These are phyloP conservation scores for Lissocephala sabroskyi DNA, from an alignment of 2,888 invertebrate species.

Conservation along the genomic window DNA sequence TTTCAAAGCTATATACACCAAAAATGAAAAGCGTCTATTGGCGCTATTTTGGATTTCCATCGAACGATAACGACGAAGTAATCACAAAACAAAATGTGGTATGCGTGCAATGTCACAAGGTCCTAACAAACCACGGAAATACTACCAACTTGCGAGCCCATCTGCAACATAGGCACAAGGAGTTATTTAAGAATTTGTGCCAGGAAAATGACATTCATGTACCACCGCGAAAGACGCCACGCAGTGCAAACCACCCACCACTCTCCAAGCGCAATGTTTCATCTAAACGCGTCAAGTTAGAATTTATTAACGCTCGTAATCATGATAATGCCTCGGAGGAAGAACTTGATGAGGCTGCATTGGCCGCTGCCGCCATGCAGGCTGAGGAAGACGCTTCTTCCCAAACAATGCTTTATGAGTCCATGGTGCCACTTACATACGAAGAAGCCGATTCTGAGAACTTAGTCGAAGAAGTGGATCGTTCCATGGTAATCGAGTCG, in stretches of 20 bases:
- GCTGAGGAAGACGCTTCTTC: slow-evolving; percentile 55
- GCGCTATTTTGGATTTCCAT: slow-evolving; percentile 72
- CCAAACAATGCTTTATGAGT: slow-evolving; percentile 62
- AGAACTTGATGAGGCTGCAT: slow-evolving; percentile 50
- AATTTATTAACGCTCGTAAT: slow-evolving; percentile 34
- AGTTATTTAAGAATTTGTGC: slow-evolving; percentile 60
- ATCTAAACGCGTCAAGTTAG: slow-evolving; percentile 37
- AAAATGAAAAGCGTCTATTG: slow-evolving; percentile 72
- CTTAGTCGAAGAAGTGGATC: slow-evolving; percentile 47
- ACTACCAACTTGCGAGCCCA: slow-evolving; percentile 71
- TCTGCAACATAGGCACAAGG: slow-evolving; percentile 68
- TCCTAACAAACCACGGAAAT: slow-evolving; percentile 70
- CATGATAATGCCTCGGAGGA: slow-evolving; percentile 45
- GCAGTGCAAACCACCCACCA: slow-evolving; percentile 40
- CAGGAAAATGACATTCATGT: slow-evolving; percentile 64
- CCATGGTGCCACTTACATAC: slow-evolving; percentile 68
- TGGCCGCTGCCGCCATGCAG: slow-evolving; percentile 52
- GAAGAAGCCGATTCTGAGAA: slow-evolving; percentile 53
- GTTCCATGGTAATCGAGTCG: slow-evolving; percentile 35
- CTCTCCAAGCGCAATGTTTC: slow-evolving; percentile 34
- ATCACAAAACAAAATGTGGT: slow-evolving; percentile 71
- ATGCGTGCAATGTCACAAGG: slow-evolving; percentile 67
- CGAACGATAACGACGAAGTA: slow-evolving; percentile 67
- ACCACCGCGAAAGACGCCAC: slow-evolving; percentile 61
- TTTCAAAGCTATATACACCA: slow-evolving; percentile 67